Evolutionary conservation across 2,797 vertebrate species (phyloP).

Genomic region (Pyrocephalus nanus): DNA sequence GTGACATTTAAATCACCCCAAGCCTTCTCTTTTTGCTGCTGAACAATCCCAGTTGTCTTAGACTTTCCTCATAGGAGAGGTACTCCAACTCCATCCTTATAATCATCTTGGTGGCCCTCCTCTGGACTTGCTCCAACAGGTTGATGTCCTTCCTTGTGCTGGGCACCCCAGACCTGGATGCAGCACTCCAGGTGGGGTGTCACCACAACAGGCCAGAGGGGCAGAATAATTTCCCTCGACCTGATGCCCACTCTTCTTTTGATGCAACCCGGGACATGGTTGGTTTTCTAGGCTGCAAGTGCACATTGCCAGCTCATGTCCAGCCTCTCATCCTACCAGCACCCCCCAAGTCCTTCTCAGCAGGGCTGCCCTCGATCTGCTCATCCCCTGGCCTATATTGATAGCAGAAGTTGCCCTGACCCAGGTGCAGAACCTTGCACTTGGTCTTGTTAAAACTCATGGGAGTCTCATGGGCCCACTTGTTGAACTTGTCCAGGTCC

Average conservation of each 20-base stretch:
- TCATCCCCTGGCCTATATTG: not conserved
- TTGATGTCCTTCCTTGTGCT: not conserved
- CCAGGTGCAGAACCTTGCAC: not conserved
- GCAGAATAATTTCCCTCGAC: not conserved
- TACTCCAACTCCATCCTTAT: not conserved
- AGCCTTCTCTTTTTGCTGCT: not conserved
- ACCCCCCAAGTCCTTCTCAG: accelerated
- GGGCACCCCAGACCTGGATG: not conserved
- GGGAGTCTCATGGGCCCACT: not conserved
- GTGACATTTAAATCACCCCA: not conserved
- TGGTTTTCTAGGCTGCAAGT: not conserved
- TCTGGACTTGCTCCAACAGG: not conserved
- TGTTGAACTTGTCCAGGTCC: not conserved
- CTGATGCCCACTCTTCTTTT: accelerated
- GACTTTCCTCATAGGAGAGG: not conserved
- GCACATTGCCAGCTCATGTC: too few species aligned
- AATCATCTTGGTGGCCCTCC: not conserved
- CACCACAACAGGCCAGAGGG: not conserved
- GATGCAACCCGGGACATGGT: not conserved
- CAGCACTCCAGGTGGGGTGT: not conserved
- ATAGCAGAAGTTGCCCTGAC: not conserved
- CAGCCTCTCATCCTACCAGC: not conserved
- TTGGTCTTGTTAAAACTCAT: not conserved
- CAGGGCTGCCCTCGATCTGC: not conserved
- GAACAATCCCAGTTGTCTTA: not conserved